phyloP scores from a whole-genome alignment of 2,888 invertebrate species.

The Ennomos erosarius region DNA sequence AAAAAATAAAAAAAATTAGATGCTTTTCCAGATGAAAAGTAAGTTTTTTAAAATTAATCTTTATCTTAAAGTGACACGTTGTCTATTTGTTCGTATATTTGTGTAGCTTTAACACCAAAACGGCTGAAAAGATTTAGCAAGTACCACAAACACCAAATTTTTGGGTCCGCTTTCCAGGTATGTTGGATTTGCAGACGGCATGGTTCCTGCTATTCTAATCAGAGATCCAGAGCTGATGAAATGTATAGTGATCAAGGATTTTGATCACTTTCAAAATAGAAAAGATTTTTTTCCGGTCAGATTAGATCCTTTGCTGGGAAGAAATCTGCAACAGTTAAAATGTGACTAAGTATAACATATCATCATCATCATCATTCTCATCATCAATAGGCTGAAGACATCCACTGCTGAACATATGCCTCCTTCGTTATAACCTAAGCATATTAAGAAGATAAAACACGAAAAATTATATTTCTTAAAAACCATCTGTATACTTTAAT shows the following conservation, averaged over 20 bases:
- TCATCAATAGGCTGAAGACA: no score
- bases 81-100: no score
- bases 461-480: no score
- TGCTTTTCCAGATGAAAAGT: constrained; percentile 62
- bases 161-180: constrained; percentile 52
- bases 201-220: constrained; percentile 66
- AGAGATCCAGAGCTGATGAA: constrained; percentile 82
- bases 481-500: no score
- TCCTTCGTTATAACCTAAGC: no score
- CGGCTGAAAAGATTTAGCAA: no score
- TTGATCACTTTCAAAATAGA: constrained; percentile 81
- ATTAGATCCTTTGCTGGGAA: constrained; percentile 67
- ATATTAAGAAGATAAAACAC: no score
- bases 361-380: no score
- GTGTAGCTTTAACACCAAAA: no score
- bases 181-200: constrained; percentile 71
- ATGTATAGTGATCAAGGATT: constrained; percentile 80
- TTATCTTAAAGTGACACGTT: not conserved
- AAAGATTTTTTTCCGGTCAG: constrained; percentile 60
- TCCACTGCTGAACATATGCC: no score
- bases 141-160: no score
- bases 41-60: constrained; percentile 22
- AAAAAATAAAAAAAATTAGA: no score
- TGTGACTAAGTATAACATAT: constrained; percentile 39
- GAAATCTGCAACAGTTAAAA: constrained; percentile 56